These are phyloP conservation scores for Timema podura DNA, from an alignment of 2,888 invertebrate species.

Conservation along the genomic window DNA sequence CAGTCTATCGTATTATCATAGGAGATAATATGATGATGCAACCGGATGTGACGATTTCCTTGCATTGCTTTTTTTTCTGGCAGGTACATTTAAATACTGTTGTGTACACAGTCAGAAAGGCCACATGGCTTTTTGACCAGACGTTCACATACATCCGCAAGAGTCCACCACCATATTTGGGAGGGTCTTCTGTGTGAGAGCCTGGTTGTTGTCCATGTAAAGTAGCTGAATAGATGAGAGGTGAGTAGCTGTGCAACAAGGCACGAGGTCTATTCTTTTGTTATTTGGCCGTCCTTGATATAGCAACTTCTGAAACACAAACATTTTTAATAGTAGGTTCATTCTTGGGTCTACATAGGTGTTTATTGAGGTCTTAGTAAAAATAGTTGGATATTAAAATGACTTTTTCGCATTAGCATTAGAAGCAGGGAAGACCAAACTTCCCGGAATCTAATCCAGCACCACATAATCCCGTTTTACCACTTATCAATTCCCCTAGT, in stretches of 20 bases:
- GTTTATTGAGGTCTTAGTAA: too few species aligned
- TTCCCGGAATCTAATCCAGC: too few species aligned
- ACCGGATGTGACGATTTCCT: too few species aligned
- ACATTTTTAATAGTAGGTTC: slow-evolving; percentile 30
- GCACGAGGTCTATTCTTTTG: slow-evolving; percentile 61
- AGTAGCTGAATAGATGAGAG: slow-evolving; percentile 75
- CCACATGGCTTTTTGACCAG: not conserved
- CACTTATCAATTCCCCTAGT: not conserved
- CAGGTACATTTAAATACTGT: too few species aligned
- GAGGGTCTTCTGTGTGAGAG: slow-evolving; percentile 71
- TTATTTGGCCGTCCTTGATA: slow-evolving; percentile 26
- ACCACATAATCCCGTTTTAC: not conserved
- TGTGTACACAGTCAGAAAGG: not conserved
- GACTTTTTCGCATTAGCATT: too few species aligned
- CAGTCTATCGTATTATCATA: too few species aligned
- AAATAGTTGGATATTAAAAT: too few species aligned
- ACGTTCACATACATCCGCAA: slow-evolving; percentile 85
- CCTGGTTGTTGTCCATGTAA: slow-evolving; percentile 74
- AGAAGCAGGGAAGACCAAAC: slow-evolving; percentile 1
- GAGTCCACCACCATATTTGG: slow-evolving; percentile 91
- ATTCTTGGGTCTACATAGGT: not conserved
- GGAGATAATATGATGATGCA: too few species aligned
- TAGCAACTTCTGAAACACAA: slow-evolving; percentile 58
- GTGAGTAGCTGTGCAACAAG: slow-evolving; percentile 82
- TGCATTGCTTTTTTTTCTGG: too few species aligned